Evolutionary conservation across 2,888 invertebrate species (phyloP), one percentile per base, ranked within the genome.

Genomic region (Bombyx huttoni): DNA sequence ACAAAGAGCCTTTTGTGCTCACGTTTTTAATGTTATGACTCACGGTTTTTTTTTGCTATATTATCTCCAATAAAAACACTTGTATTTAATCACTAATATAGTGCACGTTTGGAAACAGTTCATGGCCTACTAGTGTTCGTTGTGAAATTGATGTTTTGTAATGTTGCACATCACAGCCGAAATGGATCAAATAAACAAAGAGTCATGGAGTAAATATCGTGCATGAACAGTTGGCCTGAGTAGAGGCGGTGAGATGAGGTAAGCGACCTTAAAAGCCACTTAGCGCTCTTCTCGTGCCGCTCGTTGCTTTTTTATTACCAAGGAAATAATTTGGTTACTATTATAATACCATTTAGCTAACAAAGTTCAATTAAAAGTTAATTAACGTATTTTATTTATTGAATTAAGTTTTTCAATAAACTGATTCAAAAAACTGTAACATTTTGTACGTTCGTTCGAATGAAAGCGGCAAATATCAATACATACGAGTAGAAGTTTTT

Each of bases 241-340:
- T 71, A 73, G 67, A 67, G 69, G 67, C 71, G 67, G 67, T 61
- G 67, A 68, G 62, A 81, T 85, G 85, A 86, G 85, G 85, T 86
- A 86, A 85, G 81, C 82, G 85, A 85, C 84, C 85, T 86, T 83
- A 83, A 78, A 74, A 82, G 78, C 78, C 85, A 87, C 85, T 86
- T 86, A 84, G 77, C 81, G 73, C 75, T 67, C 75, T 73, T 72
- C 68, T 73, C 73, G 74, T 73, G 64, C 65, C 66, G 64, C 73
- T 59, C 68, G 68, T 61, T 58, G 59, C 73, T 74, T 81, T 81
- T 77, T 78, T 80, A 82, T 81, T 81, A 78, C 79, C 78, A 75
- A 70, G 73, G 68, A 72, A 73, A 74, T 81, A 75, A 81, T 78
- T 78, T 70, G 65, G 68, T 67, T 71, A 67, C 46, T 40, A 49